phyloP scores from a whole-genome alignment of 2,888 invertebrate genomes.

The Muschampia plurimacula region DNA sequence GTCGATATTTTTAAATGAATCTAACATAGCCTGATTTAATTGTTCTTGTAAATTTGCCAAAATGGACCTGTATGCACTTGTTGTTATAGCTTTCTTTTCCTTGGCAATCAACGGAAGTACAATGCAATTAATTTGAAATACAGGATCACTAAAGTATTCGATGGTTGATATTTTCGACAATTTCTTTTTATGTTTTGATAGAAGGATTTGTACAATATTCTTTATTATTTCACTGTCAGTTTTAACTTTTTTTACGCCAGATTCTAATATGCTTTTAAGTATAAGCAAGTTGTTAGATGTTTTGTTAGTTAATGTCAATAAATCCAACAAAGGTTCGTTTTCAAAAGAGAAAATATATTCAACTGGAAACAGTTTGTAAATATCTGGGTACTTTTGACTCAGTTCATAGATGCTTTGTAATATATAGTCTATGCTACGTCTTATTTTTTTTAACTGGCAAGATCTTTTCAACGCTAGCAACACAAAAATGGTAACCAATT shows the following conservation, averaged over 20 bases:
- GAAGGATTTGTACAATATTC: constrained; percentile 66
- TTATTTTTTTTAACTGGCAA: constrained; percentile 65
- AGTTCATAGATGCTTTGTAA: constrained; percentile 72
- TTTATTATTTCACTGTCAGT: constrained; percentile 69
- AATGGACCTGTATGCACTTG: constrained; percentile 69
- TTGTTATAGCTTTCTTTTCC: constrained; percentile 71
- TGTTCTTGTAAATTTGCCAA: constrained; percentile 76
- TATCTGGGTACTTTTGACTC: constrained; percentile 70
- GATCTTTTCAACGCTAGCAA: constrained; percentile 69
- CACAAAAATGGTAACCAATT: constrained; percentile 69
- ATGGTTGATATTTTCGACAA: constrained; percentile 52
- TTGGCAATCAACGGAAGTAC: constrained; percentile 73
- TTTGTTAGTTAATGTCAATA: constrained; percentile 70
- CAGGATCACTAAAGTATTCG: constrained; percentile 67
- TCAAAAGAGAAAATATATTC: constrained; percentile 69
- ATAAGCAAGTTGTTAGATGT: constrained; percentile 63
- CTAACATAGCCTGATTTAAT: constrained; percentile 65
- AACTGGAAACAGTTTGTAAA: constrained; percentile 72
- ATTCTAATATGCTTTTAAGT: constrained; percentile 67
- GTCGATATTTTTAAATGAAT: constrained; percentile 70
- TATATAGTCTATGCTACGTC: constrained; percentile 61
- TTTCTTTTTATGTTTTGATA: constrained; percentile 59
- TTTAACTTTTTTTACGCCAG: constrained; percentile 73
- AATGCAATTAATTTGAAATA: constrained; percentile 74
- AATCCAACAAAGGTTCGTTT: constrained; percentile 60